Percentiles rank a stretch among this genome's conserved stretches.
These are phyloP conservation scores for Drosophila albomicans DNA, from an alignment of 1,140 invertebrate genomes.

Conservation along the genomic window DNA sequence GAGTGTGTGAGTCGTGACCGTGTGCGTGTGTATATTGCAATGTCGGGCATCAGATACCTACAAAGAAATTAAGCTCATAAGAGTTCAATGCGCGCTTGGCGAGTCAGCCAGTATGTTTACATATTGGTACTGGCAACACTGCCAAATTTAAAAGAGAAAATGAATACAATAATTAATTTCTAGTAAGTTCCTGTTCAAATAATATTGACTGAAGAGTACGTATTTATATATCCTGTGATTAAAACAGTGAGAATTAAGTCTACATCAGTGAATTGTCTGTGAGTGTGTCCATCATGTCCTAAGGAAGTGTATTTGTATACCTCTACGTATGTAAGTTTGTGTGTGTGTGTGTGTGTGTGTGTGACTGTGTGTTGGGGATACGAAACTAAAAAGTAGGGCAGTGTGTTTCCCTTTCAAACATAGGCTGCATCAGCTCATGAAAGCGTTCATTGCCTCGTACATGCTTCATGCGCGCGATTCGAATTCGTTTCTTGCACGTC, in stretches of 20 bases:
- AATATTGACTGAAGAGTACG: constrained; percentile 49
- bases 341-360: constrained; percentile 2
- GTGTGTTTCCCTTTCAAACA: constrained; percentile 78
- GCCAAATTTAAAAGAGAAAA: not conserved
- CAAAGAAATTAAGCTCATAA: constrained; percentile 54
- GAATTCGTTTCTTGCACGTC: constrained; percentile 13
- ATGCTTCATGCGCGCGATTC: constrained; percentile 35
- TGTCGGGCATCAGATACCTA: constrained; percentile 70
- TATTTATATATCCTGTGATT: constrained; percentile 44
- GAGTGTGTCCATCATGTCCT: not conserved
- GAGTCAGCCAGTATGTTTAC: constrained; percentile 67
- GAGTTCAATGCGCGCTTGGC: constrained; percentile 71
- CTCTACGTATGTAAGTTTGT: constrained; percentile 1
- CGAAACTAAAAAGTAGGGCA: constrained; percentile 81
- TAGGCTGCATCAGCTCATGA: constrained; percentile 59
- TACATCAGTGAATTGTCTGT: constrained; percentile 40
- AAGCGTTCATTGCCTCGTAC: constrained; percentile 50
- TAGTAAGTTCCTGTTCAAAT: constrained; percentile 50
- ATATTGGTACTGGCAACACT: constrained; percentile 49
- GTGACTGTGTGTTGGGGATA: constrained; percentile 30
- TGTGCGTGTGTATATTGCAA: constrained; percentile 35
- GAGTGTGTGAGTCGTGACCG: constrained; percentile 12
- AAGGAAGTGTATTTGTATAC: no score
- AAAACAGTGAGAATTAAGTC: constrained; percentile 13
- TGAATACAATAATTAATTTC: constrained; percentile 18